phyloP scores from a whole-genome alignment of 2,113 vertebrate genomes.

The Tetraodon nigroviridis region DNA sequence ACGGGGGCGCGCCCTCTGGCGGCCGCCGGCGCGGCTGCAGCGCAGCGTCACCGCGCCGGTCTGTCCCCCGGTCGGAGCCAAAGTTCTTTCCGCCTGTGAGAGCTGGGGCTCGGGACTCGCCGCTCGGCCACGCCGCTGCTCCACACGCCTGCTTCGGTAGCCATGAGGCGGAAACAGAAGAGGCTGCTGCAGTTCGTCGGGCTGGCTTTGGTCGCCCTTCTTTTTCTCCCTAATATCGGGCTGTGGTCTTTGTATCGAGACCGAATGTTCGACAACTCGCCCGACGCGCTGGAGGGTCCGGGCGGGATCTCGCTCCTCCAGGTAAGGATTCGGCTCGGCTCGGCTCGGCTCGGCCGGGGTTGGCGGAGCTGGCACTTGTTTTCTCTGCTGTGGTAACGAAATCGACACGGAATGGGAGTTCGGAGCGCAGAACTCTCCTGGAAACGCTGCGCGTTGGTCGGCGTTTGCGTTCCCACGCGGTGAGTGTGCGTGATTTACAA shows the following conservation, averaged over 20 bases:
- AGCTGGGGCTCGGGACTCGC: constrained; percentile 21
- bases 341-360: constrained; percentile 1
- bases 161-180: constrained; percentile 92
- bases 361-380: background rate
- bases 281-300: constrained; percentile 56
- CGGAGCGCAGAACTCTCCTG: background rate
- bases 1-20: constrained; percentile 60
- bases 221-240: constrained; percentile 90
- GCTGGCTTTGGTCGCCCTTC: constrained; percentile 82
- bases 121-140: constrained; percentile 15
- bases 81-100: constrained; percentile 58
- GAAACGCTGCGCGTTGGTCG: background rate
- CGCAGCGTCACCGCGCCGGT: constrained; percentile 40
- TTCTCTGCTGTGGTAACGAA: background rate
- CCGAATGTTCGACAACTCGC: constrained; percentile 81
- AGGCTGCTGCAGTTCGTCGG: constrained; percentile 85
- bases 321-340: constrained; percentile 57
- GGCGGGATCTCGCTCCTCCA: constrained; percentile 60
- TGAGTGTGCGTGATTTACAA: background rate
- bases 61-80: constrained; percentile 39
- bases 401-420: background rate
- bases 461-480: constrained; percentile 21
- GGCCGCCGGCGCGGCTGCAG: constrained; percentile 45
- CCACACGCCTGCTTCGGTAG: constrained; percentile 30
- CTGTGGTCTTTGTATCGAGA: constrained; percentile 91